Percentiles rank a stretch among this genome's conserved stretches.
These are phyloP conservation scores for Trichogramma evanescens DNA, from an alignment of 2,888 invertebrate species.

Conservation along the genomic window DNA sequence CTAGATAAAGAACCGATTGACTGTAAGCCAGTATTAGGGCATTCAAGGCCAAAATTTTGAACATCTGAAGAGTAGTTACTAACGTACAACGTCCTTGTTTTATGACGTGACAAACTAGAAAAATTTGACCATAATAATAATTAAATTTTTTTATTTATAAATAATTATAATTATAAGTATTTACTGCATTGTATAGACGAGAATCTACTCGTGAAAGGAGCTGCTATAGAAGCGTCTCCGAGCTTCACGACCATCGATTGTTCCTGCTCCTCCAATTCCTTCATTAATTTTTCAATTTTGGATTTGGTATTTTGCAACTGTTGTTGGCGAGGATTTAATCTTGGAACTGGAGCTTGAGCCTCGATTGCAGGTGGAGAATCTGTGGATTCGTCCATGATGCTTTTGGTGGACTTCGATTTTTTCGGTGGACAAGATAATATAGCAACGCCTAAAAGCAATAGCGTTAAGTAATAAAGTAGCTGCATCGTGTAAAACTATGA, in stretches of 20 bases:
- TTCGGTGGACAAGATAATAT: slow-evolving; percentile 78
- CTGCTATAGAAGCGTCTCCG: slow-evolving; percentile 98
- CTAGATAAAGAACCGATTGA: slow-evolving; percentile 87
- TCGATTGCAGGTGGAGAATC: slow-evolving; percentile 37
- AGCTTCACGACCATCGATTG: slow-evolving; percentile 84
- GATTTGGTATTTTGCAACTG: slow-evolving; percentile 40
- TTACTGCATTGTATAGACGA: slow-evolving; percentile 92
- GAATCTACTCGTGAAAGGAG: slow-evolving; percentile 95
- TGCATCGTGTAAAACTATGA: not conserved
- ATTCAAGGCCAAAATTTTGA: slow-evolving; percentile 97
- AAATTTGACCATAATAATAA: not conserved
- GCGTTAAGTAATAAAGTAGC: not conserved
- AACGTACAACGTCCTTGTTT: slow-evolving; percentile 98
- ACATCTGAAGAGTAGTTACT: slow-evolving; percentile 99
- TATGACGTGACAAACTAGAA: slow-evolving; percentile 93
- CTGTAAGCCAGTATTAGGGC: slow-evolving; percentile 97
- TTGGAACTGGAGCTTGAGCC: slow-evolving; percentile 16
- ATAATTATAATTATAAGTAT: slow-evolving; percentile 38
- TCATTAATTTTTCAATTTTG: slow-evolving; percentile 64
- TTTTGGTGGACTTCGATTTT: slow-evolving; percentile 17
- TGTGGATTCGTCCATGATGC: slow-evolving; percentile 30
- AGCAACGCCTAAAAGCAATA: slow-evolving; percentile 66
- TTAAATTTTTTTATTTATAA: not conserved
- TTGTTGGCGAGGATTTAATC: slow-evolving; percentile 28
- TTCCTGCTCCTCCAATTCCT: slow-evolving; percentile 83